These are phyloP conservation scores for Rhinoraja longicauda DNA, from an alignment of 2,797 vertebrate species.

Conservation along the genomic window DNA sequence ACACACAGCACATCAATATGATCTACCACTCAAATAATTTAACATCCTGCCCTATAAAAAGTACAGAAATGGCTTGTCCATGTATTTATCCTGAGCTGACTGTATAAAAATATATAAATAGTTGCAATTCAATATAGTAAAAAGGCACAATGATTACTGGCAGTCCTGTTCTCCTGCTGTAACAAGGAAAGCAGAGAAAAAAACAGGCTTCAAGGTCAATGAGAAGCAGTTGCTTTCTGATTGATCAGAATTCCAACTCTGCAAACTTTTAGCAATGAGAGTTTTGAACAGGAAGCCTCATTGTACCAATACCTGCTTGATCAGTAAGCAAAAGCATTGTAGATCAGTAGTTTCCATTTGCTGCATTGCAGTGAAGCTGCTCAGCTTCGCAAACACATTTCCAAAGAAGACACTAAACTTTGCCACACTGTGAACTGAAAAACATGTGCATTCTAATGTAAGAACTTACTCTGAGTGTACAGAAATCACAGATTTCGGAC, in stretches of 20 bases:
- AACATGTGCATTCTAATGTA: too few species aligned
- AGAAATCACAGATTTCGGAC: not conserved
- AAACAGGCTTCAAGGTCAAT: conserved; percentile 44
- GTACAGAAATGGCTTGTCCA: not conserved
- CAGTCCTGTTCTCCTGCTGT: conserved; percentile 41
- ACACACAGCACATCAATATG: not conserved
- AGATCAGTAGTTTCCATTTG: conserved; percentile 1
- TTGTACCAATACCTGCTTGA: conserved; percentile 40
- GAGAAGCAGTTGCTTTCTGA: conserved; percentile 40
- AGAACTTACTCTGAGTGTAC: not conserved
- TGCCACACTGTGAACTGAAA: not conserved
- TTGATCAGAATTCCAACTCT: conserved; percentile 47
- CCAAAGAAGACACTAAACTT: not conserved
- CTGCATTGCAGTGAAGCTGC: not conserved
- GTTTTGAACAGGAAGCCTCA: conserved; percentile 45
- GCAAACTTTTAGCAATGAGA: conserved; percentile 39
- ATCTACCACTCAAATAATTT: not conserved
- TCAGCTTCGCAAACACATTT: not conserved
- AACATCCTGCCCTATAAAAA: not conserved
- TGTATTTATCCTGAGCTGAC: not conserved
- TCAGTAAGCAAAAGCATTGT: conserved; percentile 24
- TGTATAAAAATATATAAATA: conserved; percentile 8
- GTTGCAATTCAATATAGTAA: not conserved
- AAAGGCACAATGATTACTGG: conserved; percentile 42
- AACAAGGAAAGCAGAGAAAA: conserved; percentile 45